Evolutionary conservation across 1,140 invertebrate species (phyloP).

Genomic region (Leptinotarsa undecemlineata): DNA sequence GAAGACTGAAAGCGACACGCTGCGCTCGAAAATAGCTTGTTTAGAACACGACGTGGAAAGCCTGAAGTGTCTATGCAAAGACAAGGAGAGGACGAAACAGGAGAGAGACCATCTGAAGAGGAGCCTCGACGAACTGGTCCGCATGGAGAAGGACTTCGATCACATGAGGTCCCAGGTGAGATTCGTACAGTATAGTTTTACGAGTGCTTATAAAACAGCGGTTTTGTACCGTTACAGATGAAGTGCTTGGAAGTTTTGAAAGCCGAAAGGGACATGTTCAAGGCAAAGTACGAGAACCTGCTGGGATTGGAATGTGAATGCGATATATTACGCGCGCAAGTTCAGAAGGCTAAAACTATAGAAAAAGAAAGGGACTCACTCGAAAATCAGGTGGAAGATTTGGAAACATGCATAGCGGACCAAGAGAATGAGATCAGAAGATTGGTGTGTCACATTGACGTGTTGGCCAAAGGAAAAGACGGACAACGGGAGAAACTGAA

Average conservation of each 20-base stretch:
- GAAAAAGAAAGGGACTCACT: conserved; percentile 44
- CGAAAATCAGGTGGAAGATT: conserved; percentile 44
- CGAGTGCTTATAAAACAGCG: no score
- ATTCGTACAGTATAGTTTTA: no score
- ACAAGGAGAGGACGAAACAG: conserved; percentile 42
- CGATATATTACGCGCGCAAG: conserved; percentile 40
- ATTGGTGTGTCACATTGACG: conserved; percentile 49
- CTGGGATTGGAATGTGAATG: conserved; percentile 44
- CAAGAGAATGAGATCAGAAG: conserved; percentile 53
- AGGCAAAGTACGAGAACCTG: conserved; percentile 47
- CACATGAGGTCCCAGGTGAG: conserved; percentile 36
- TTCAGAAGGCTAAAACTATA: conserved; percentile 39
- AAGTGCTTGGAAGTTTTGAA: conserved; percentile 45
- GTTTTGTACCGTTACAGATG: conserved; percentile 34
- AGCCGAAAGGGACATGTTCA: conserved; percentile 48
- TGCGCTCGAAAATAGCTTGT: conserved; percentile 33
- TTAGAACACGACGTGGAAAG: conserved; percentile 44
- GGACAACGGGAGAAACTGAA: conserved; percentile 49
- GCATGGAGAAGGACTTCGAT: conserved; percentile 47
- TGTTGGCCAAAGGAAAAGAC: conserved; percentile 46
- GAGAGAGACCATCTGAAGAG: conserved; percentile 44
- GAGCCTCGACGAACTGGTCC: conserved; percentile 44
- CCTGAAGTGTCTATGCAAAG: conserved; percentile 41
- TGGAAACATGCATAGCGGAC: conserved; percentile 48
- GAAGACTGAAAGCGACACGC: conserved; percentile 35